Percentiles rank a stretch among this genome's conserved stretches.
Conservation (phyloP, 2,888 invertebrate genomes). For the Eristalis arbustorum region DNA sequence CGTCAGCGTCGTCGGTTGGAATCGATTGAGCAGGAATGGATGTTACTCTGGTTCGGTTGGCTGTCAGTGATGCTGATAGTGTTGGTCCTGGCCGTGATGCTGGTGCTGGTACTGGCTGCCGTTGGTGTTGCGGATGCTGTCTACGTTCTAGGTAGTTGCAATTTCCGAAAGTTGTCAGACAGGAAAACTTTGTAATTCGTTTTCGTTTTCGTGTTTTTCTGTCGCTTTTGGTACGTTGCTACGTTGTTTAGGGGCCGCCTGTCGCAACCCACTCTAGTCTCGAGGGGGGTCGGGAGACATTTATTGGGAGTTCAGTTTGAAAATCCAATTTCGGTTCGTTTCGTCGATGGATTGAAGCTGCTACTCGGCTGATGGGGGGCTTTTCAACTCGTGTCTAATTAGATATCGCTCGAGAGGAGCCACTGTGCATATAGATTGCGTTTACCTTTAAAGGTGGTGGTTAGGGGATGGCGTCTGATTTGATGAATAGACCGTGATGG, state of each 20-base stretch:
- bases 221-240: slow-evolving; percentile 11
- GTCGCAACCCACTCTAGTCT: background rate
- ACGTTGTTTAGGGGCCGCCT: background rate
- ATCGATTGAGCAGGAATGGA: slow-evolving; percentile 56
- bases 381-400: slow-evolving; percentile 16
- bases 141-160: slow-evolving; percentile 45
- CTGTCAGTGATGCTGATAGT: slow-evolving; percentile 9
- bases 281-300: slow-evolving; percentile 28
- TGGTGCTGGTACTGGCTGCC: background rate
- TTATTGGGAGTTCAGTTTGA: slow-evolving; percentile 45
- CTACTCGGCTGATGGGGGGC: background rate
- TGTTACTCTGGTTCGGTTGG: slow-evolving; percentile 40
- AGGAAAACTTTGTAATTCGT: slow-evolving; percentile 69
- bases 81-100: background rate
- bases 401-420: background rate
- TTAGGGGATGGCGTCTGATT: background rate
- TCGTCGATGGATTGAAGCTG: background rate
- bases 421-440: background rate
- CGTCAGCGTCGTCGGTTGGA: slow-evolving; percentile 12
- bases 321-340: slow-evolving; percentile 53
- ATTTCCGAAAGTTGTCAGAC: slow-evolving; percentile 68
- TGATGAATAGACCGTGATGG: background rate
- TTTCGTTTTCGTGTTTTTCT: slow-evolving; percentile 37
- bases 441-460: background rate
- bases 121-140: slow-evolving; percentile 23